phyloP scores from a whole-genome alignment of 2,797 vertebrate genomes.

The Girardinus metallicus region DNA sequence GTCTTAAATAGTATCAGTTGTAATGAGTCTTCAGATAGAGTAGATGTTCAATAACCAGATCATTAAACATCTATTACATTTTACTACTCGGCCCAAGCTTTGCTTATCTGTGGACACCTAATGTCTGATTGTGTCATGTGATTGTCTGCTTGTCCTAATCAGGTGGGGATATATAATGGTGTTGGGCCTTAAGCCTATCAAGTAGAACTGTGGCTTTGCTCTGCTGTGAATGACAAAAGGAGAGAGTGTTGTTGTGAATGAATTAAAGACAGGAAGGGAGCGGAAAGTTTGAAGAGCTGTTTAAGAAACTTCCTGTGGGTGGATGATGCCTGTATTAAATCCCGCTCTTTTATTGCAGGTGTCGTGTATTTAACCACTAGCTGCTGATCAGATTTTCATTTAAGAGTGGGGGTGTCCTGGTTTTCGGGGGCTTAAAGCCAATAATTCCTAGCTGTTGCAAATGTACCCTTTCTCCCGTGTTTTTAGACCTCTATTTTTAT shows the following conservation, averaged over 20 bases:
- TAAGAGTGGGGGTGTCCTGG: not conserved
- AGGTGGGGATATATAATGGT: slow-evolving; percentile 70
- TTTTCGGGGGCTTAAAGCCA: not conserved
- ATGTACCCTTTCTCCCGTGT: not conserved
- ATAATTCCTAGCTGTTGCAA: not conserved
- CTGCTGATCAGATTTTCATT: slow-evolving; percentile 17
- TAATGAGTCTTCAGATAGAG: slow-evolving; percentile 9
- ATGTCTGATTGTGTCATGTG: slow-evolving; percentile 31
- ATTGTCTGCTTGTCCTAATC: slow-evolving; percentile 64
- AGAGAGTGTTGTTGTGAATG: slow-evolving; percentile 38
- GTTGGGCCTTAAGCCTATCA: slow-evolving; percentile 71
- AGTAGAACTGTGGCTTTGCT: slow-evolving; percentile 62
- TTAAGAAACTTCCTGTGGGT: slow-evolving; percentile 55
- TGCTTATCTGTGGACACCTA: slow-evolving; percentile 29
- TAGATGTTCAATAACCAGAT: slow-evolving; percentile 19
- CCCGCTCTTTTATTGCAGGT: slow-evolving; percentile 46
- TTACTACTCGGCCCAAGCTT: slow-evolving; percentile 21
- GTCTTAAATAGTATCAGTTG: slow-evolving; percentile 10
- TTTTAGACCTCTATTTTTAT: not conserved
- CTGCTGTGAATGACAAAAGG: slow-evolving; percentile 42
- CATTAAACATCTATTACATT: slow-evolving; percentile 8
- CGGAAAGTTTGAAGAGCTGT: slow-evolving; percentile 35
- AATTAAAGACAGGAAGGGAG: slow-evolving; percentile 27
- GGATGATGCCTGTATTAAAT: slow-evolving; percentile 28
- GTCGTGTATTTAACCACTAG: slow-evolving; percentile 26